Evolutionary conservation across 1,140 invertebrate genomes (phyloP), one percentile per base, ranked within the genome.

Genomic region (Steinernema feltiae): DNA sequence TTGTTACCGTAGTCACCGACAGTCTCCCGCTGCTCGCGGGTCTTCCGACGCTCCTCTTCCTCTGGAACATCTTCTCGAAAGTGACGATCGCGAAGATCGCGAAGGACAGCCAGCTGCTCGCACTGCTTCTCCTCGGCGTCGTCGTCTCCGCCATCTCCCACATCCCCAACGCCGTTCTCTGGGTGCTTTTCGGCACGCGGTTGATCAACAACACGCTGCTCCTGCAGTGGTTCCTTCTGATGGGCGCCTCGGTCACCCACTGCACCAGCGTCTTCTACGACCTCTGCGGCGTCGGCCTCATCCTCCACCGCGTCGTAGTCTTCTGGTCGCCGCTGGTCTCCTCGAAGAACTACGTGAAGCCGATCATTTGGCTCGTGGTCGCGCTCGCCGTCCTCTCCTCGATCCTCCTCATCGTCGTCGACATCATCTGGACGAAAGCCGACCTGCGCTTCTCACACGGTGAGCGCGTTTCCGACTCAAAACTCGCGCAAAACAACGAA

Each of bases 201-300:
- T 7, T 27, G 15, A 7, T 63, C 15, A 7, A 7, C 12, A 63
- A 63, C 24, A 15, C 53, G 7, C 24, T 17, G 12, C 15, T 3
- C 12, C 53, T 63, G 7, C 53, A 63, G 24, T 63, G 53, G 53
- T 12, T 3, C 12, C 53, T 63, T 27, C 53, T 63, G 53, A 63
- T 63, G 53, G 53, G 53, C 12, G 53, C 53, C 12, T 15, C 24
- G 53, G 53, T 63, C 12, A 63, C 53, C 53, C 53, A 63, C 53
- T 63, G 53, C 53, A 63, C 53, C 53, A 63, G 53, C 53, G 53
- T 63, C 53, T 63, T 63, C 53, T 63, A 63, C 53, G 53, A 63
- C 24, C 53, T 63, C 53, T 63, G 53, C 24, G 53, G 53, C 12
- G 53, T 63, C 7, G 53, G 53, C 15, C 53, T 63, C 12, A 63